Evolutionary conservation across 2,888 invertebrate genomes (phyloP), one percentile per base, ranked within the genome.

Genomic region (Orthosia gracilis): DNA sequence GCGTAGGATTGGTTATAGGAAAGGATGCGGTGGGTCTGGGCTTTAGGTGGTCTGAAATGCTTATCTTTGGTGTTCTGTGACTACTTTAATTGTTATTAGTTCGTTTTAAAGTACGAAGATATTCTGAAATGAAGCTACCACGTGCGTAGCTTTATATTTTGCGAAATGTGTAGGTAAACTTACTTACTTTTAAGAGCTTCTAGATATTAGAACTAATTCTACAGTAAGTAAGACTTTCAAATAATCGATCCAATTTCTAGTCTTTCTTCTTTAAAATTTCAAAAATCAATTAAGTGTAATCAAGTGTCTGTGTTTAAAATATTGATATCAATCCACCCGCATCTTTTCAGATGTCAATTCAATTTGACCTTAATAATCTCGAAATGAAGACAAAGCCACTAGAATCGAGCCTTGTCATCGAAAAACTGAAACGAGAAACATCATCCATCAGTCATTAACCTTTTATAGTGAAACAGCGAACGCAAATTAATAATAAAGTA

Each of bases 1-100:
- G 95, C 94, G 95, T 94, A 93, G 91, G 92, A 86, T 90, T 90
- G 84, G 85, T 86, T 89, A 88, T 89, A 84, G 83, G 85, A 89
- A 88, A 84, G 82, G 78, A 84, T 86, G 88, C 85, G 91, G 92
- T 91, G 82, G 91, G 91, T 89, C 84, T 76, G 31, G 69, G 70
- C 82, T 68, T 77, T 80, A 78, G 92, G 92, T 91, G 92, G 92
- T 92, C 92, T 86, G 18, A 11, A 54, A 54, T 26, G 54, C 76
- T 70, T 87, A 85, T 87, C 83, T 84, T 50, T 65, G 77, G 71
- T 83, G 77, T 84, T 77, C 66, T 69, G 70, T 83, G 65, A 55
- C 81, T 59, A 72, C 21, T 74, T 76, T 62, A 67, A 72, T 66
- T 50, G 11, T 68, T 55, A 62, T 57, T 13, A 26, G 11, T 75